Conservation (phyloP, 2,888 invertebrate species). For the Zelleria hepariella region DNA sequence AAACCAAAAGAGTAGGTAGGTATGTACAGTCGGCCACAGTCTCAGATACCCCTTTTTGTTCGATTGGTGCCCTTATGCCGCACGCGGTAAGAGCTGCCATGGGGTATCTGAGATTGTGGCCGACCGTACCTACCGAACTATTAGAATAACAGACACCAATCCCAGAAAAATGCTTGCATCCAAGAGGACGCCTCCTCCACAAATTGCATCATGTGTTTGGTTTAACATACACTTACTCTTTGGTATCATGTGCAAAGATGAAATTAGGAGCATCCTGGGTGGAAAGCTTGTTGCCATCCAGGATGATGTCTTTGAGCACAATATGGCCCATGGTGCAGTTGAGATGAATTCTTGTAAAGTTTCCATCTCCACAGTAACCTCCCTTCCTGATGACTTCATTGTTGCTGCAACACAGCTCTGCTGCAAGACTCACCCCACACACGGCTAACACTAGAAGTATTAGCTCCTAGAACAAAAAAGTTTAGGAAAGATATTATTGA, state of each 20-base stretch:
- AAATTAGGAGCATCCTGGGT: conserved; percentile 45
- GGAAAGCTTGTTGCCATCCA: conserved; percentile 44
- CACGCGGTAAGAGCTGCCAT: too few relatives aligned
- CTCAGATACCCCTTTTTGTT: too few relatives aligned
- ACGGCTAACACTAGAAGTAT: conserved; percentile 24
- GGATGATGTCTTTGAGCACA: conserved; percentile 41
- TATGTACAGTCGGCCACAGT: too few relatives aligned
- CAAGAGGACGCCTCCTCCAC: neutral
- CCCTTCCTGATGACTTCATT: conserved; percentile 26
- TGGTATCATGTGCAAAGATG: conserved; percentile 47
- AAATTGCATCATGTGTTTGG: neutral
- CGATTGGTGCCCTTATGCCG: too few relatives aligned
- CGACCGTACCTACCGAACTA: too few relatives aligned
- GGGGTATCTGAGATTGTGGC: too few relatives aligned
- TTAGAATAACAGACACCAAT: neutral
- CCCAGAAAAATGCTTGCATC: neutral
- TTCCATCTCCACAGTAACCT: conserved; percentile 29
- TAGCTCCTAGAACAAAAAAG: conserved; percentile 32
- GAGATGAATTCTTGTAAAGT: conserved; percentile 21
- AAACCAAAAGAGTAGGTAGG: too few relatives aligned
- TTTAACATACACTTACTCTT: conserved; percentile 26
- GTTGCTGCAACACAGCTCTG: conserved; percentile 41
- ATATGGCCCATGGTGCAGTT: conserved; percentile 45
- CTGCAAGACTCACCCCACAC: conserved; percentile 11
- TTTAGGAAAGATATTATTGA: neutral